phyloP scores from a whole-genome alignment of 2,888 invertebrate species.

The Tromatobia lineatoria region DNA sequence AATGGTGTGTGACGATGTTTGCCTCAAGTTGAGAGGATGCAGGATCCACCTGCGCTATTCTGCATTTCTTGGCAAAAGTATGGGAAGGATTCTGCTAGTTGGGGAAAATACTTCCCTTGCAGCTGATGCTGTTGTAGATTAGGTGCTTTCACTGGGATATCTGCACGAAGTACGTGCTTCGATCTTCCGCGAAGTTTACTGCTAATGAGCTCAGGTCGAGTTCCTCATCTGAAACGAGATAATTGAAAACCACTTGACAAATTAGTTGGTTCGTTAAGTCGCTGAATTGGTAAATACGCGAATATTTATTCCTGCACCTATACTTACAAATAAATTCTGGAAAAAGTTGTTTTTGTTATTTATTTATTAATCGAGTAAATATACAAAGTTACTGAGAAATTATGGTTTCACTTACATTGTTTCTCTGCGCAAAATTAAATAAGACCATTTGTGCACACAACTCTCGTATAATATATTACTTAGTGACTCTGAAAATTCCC shows the following conservation, averaged over 20 bases:
- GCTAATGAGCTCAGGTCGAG: conserved; percentile 41
- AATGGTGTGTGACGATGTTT: conserved; percentile 32
- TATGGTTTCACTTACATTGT: too few species aligned
- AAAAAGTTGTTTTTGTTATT: too few species aligned
- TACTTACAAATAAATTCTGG: not conserved
- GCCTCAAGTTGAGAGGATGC: conserved; percentile 17
- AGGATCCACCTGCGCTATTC: conserved; percentile 23
- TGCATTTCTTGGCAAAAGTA: conserved; percentile 16
- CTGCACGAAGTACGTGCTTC: conserved; percentile 7
- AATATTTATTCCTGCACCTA: not conserved
- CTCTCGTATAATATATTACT: too few species aligned
- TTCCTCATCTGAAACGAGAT: conserved; percentile 34
- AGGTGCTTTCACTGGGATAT: not conserved
- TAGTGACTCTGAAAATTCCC: too few species aligned
- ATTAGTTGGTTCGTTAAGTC: conserved; percentile 41
- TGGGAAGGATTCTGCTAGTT: not conserved
- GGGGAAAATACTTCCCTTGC: conserved; percentile 16
- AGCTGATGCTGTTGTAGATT: conserved; percentile 10
- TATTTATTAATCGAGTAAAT: too few species aligned
- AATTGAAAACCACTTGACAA: conserved; percentile 45
- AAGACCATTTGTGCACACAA: too few species aligned
- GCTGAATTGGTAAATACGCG: conserved; percentile 8
- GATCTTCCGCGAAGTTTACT: conserved; percentile 44
- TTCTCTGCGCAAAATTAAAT: too few species aligned
- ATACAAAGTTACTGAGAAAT: too few species aligned